These are phyloP conservation scores for Steinernema feltiae DNA, from an alignment of 1,140 invertebrate genomes.

Conservation along the genomic window DNA sequence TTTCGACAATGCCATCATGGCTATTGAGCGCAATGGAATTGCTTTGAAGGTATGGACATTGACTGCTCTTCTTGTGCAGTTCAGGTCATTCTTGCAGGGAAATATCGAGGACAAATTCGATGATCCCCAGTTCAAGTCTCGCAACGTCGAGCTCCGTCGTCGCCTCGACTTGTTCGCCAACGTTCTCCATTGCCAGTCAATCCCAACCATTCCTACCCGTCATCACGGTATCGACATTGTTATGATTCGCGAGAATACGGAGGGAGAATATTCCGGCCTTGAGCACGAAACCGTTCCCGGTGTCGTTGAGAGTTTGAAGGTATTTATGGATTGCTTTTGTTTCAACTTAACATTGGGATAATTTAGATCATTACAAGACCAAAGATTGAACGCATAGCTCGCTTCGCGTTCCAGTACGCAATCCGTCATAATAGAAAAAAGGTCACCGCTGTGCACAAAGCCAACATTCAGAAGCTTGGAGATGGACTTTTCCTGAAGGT, in stretches of 20 bases:
- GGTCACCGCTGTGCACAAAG: slow-evolving; percentile 94
- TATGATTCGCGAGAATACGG: slow-evolving; percentile 82
- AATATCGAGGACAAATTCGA: slow-evolving; percentile 44
- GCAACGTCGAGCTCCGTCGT: slow-evolving; percentile 50
- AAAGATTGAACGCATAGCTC: slow-evolving; percentile 83
- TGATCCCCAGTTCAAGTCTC: slow-evolving; percentile 37
- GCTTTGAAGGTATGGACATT: slow-evolving; percentile 70
- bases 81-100: slow-evolving; percentile 25
- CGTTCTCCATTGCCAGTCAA: slow-evolving; percentile 86
- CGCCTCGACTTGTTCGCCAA: slow-evolving; percentile 90
- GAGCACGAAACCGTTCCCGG: slow-evolving; percentile 91
- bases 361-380: slow-evolving; percentile 74
- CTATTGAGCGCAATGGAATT: slow-evolving; percentile 88
- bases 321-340: not conserved
- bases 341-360: slow-evolving; percentile 12
- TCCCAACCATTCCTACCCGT: slow-evolving; percentile 75
- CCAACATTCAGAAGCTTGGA: slow-evolving; percentile 70
- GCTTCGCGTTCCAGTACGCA: slow-evolving; percentile 93
- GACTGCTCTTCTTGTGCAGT: not conserved
- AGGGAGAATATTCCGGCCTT: slow-evolving; percentile 82
- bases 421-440: slow-evolving; percentile 78
- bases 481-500: slow-evolving; percentile 51
- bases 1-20: slow-evolving; percentile 82
- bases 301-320: slow-evolving; percentile 92
- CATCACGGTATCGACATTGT: slow-evolving; percentile 87